Conservation (phyloP, 2,888 invertebrate species). For the Harmothoe impar region DNA sequence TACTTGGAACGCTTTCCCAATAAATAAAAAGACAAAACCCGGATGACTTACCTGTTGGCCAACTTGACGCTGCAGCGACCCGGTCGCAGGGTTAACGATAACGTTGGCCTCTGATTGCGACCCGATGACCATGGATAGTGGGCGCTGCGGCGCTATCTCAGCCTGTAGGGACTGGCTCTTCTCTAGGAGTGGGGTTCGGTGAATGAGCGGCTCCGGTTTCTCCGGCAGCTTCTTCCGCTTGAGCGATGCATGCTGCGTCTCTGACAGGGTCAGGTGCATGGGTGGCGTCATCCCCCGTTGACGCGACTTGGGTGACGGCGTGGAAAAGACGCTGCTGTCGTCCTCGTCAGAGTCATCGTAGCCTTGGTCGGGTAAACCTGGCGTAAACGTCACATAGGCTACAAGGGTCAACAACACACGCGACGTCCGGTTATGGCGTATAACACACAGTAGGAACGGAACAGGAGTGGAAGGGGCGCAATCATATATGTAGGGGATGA, state of each 20-base stretch:
- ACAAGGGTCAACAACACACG: constrained; percentile 59
- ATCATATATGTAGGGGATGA: neutral
- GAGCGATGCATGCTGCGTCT: constrained; percentile 85
- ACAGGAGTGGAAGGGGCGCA: neutral
- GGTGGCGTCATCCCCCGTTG: constrained; percentile 69
- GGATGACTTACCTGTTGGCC: constrained; percentile 56
- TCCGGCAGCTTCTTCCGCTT: constrained; percentile 83
- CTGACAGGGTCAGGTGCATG: constrained; percentile 74
- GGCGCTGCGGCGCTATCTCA: constrained; percentile 83
- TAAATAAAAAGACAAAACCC: too few species aligned
- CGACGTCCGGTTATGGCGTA: neutral
- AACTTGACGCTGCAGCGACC: constrained; percentile 81
- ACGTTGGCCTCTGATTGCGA: constrained; percentile 82
- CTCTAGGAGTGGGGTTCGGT: constrained; percentile 84
- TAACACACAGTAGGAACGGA: constrained; percentile 11
- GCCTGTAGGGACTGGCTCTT: constrained; percentile 82
- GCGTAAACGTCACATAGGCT: constrained; percentile 63
- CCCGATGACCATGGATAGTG: constrained; percentile 82
- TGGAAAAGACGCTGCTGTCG: constrained; percentile 77
- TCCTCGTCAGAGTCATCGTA: constrained; percentile 82
- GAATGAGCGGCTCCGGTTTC: constrained; percentile 59
- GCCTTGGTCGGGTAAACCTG: constrained; percentile 71
- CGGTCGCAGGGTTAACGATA: constrained; percentile 78
- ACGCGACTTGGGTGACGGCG: constrained; percentile 73
- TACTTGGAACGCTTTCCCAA: too few species aligned